These are phyloP conservation scores for Galagoides demidoff DNA, from an alignment of 2,797 vertebrate genomes.

Conservation along the genomic window DNA sequence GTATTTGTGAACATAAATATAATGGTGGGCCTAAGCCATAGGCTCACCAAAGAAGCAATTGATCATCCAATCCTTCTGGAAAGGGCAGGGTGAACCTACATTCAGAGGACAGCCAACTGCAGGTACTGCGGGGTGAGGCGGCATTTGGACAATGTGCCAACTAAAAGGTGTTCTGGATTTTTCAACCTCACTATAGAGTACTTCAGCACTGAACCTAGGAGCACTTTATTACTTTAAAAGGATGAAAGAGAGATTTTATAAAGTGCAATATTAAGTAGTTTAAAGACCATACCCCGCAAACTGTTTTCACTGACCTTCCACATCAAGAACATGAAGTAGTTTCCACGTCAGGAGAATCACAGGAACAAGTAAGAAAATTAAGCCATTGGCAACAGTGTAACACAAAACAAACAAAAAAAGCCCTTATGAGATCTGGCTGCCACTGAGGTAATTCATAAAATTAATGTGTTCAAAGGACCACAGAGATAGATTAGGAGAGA, in stretches of 20 bases:
- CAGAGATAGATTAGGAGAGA: not conserved
- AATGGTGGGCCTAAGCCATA: not conserved
- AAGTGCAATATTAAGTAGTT: not conserved
- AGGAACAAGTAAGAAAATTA: conserved; percentile 28
- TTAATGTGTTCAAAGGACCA: not conserved
- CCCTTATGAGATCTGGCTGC: not conserved
- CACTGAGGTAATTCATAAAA: not conserved
- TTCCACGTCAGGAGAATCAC: not conserved
- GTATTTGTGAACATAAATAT: not conserved
- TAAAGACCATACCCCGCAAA: not conserved
- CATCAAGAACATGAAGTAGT: not conserved
- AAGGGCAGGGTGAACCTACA: not conserved
- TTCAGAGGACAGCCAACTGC: not conserved
- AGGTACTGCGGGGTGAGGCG: not conserved
- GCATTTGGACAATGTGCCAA: not conserved
- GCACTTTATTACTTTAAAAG: not conserved
- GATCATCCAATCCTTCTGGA: not conserved
- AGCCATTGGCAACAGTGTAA: not conserved
- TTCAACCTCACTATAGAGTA: not conserved
- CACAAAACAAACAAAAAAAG: not conserved
- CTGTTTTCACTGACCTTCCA: not conserved
- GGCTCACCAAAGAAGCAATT: not conserved
- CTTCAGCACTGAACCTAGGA: not conserved
- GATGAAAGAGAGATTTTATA: not conserved
- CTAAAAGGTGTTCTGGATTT: not conserved